phyloP scores from a whole-genome alignment of 1,140 invertebrate genomes.

The Physella acuta region DNA sequence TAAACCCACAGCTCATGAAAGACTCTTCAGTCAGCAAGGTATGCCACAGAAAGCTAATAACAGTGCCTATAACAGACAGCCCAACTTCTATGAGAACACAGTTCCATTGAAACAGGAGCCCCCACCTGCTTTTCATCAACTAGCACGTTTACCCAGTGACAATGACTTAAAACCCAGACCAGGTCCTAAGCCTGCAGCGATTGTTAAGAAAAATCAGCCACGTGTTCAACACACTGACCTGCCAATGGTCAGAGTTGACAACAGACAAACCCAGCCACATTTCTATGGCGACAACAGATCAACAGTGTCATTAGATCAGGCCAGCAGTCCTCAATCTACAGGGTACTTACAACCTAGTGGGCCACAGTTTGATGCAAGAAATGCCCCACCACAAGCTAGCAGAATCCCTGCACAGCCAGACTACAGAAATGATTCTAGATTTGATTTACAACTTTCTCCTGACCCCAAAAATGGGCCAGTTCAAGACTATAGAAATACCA shows the following conservation, averaged over 20 bases:
- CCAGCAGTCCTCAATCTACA: not conserved
- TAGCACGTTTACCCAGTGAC: constrained; percentile 33
- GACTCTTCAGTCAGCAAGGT: constrained; percentile 26
- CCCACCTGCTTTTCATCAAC: constrained; percentile 46
- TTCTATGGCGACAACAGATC: constrained; percentile 41
- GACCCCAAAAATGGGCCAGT: constrained; percentile 12
- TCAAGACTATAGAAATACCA: not conserved
- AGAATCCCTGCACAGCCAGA: not conserved
- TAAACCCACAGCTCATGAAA: constrained; percentile 23
- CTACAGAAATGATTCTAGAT: constrained; percentile 3
- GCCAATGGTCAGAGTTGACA: constrained; percentile 42
- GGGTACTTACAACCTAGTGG: constrained; percentile 3
- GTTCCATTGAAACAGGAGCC: constrained; percentile 39
- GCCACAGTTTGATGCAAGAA: constrained; percentile 1
- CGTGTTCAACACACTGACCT: constrained; percentile 43
- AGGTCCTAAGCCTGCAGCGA: constrained; percentile 43
- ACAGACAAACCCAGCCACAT: constrained; percentile 45
- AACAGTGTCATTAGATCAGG: constrained; percentile 1
- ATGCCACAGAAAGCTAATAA: constrained; percentile 39
- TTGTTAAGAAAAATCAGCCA: constrained; percentile 40
- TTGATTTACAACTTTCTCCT: not conserved
- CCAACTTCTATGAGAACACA: constrained; percentile 54
- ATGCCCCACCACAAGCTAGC: not conserved
- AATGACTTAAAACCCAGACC: constrained; percentile 30
- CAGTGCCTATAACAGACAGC: constrained; percentile 42